Evolutionary conservation across 1,140 invertebrate genomes (phyloP).

Genomic region (Drosophila willistoni): DNA sequence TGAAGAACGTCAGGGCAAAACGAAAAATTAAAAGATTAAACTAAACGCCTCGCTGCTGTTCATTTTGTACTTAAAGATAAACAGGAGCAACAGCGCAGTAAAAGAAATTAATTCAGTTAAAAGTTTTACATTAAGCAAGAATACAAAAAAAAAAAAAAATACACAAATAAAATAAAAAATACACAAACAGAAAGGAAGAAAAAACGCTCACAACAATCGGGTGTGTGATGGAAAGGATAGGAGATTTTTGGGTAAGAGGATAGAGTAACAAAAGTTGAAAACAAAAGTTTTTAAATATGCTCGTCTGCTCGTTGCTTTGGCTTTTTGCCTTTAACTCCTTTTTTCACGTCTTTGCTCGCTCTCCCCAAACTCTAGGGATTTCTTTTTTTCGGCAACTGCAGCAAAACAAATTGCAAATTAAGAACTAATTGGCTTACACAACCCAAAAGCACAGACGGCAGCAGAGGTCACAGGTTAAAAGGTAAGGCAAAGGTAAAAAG

Average conservation of each 20-base stretch:
- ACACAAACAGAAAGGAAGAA: constrained; percentile 2
- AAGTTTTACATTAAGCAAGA: constrained; percentile 74
- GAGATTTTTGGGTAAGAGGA: constrained; percentile 25
- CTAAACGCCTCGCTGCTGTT: constrained; percentile 60
- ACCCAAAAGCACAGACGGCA: constrained; percentile 71
- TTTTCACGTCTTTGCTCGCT: constrained; percentile 58
- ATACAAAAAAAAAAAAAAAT: constrained; percentile 29
- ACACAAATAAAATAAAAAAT: constrained; percentile 22
- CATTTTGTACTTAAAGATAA: constrained; percentile 62
- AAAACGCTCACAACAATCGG: constrained; percentile 49
- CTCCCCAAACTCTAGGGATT: constrained; percentile 24
- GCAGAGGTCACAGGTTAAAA: constrained; percentile 66
- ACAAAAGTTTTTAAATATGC: constrained; percentile 81
- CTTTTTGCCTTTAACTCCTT: constrained; percentile 75
- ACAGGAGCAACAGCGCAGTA: constrained; percentile 56
- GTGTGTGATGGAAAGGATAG: not conserved
- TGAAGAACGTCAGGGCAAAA: not conserved
- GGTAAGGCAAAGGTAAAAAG: constrained; percentile 35
- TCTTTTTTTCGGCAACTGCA: constrained; percentile 57
- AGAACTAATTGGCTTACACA: constrained; percentile 81
- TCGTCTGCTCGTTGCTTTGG: constrained; percentile 74
- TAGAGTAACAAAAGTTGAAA: constrained; percentile 67
- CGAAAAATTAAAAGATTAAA: constrained; percentile 63
- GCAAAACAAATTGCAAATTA: constrained; percentile 82
- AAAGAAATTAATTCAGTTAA: constrained; percentile 81